Conservation (phyloP, 2,797 vertebrate genomes). For the Adelosebastes latens region DNA sequence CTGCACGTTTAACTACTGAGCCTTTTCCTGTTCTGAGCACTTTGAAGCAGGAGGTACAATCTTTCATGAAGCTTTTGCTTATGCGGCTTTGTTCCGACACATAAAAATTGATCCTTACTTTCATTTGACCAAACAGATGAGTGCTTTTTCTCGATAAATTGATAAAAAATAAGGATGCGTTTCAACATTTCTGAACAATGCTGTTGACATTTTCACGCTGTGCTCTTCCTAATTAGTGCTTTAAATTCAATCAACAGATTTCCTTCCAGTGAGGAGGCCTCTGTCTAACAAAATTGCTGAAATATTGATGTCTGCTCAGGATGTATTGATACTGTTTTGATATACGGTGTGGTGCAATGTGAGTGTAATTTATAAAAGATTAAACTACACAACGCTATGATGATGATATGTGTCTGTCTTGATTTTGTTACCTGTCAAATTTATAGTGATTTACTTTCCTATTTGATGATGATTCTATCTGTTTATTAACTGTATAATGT, state of each 20-base stretch:
- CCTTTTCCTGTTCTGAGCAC: conserved; percentile 24
- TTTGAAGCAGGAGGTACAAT: conserved; percentile 31
- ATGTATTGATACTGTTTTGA: conserved; percentile 26
- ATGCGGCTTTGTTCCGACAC: conserved; percentile 1
- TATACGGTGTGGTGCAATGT: conserved; percentile 13
- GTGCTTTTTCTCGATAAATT: not conserved
- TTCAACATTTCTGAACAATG: not conserved
- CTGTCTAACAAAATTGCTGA: not conserved
- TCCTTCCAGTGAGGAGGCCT: not conserved
- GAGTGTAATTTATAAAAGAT: conserved; percentile 45
- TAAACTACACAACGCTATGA: conserved; percentile 35
- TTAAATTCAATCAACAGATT: conserved; percentile 30
- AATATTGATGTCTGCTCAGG: conserved; percentile 37
- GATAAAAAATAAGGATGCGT: conserved; percentile 8
- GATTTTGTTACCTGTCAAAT: not conserved
- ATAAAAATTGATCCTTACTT: conserved; percentile 1
- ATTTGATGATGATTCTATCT: not conserved
- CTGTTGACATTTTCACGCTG: conserved; percentile 12
- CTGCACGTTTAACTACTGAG: conserved; percentile 27
- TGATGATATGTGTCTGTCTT: not conserved
- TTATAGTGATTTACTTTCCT: not conserved
- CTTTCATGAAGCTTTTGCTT: conserved; percentile 3
- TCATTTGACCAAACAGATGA: not conserved
- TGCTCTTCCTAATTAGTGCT: conserved; percentile 46
- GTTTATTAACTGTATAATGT: not conserved